These are phyloP conservation scores for Coleophora flavipennella DNA, from an alignment of 2,888 invertebrate species.

Conservation along the genomic window DNA sequence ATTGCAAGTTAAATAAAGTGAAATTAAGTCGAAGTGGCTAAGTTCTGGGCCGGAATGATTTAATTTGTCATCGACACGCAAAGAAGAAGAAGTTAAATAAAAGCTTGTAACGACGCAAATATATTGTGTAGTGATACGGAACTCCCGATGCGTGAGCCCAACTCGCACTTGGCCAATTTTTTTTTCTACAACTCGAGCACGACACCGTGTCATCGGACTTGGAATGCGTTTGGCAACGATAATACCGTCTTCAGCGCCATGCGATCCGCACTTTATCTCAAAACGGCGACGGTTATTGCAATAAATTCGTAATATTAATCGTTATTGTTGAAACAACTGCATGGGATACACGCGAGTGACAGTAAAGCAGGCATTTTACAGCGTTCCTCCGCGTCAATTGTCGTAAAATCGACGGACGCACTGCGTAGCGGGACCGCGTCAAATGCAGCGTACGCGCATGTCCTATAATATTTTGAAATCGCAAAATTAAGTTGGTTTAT, in stretches of 20 bases:
- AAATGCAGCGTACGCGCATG: constrained; percentile 36
- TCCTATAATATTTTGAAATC: not conserved
- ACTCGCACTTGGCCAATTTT: too few relatives aligned
- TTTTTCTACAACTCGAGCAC: not conserved
- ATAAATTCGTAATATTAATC: constrained; percentile 67
- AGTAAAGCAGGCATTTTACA: constrained; percentile 60
- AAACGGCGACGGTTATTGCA: constrained; percentile 37
- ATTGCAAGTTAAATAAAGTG: too few relatives aligned
- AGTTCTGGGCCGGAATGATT: too few relatives aligned
- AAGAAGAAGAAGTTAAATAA: too few relatives aligned
- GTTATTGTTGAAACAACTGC: constrained; percentile 62
- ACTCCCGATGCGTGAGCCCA: too few relatives aligned
- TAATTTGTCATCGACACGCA: too few relatives aligned
- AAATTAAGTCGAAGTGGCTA: too few relatives aligned
- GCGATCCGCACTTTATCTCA: constrained; percentile 47
- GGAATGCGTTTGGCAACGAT: constrained; percentile 36
- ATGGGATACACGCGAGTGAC: constrained; percentile 37
- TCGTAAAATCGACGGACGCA: constrained; percentile 48
- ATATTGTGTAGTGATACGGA: too few relatives aligned
- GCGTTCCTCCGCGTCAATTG: constrained; percentile 37
- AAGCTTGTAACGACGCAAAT: too few relatives aligned
- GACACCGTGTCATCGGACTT: constrained; percentile 30
- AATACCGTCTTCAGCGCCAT: constrained; percentile 22
- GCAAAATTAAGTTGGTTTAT: not conserved
- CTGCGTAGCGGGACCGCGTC: constrained; percentile 27